Percentiles rank a stretch among this genome's conserved stretches.
phyloP scores from a whole-genome alignment of 2,113 vertebrate species.

The Gobio gobio region DNA sequence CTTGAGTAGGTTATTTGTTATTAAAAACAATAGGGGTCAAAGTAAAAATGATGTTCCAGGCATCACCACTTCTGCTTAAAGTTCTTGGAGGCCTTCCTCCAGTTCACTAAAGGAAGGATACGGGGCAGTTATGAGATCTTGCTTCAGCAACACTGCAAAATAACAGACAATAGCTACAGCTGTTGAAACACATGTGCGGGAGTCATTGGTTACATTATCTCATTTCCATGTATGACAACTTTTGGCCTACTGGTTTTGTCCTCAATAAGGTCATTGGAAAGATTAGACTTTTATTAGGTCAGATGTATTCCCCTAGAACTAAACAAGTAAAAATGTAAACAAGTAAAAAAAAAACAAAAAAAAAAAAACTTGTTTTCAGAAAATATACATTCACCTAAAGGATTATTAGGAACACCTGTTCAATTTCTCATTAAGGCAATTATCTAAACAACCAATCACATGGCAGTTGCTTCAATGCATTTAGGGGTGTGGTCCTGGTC shows the following conservation, averaged over 20 bases:
- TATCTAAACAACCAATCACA: too few relatives aligned
- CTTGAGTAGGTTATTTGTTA: not conserved
- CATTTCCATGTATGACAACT: constrained; percentile 1
- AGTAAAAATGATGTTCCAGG: not conserved
- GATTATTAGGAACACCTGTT: too few relatives aligned
- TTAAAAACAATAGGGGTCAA: constrained; percentile 14
- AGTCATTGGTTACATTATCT: constrained; percentile 8
- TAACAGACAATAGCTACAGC: not conserved
- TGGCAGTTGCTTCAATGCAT: too few relatives aligned
- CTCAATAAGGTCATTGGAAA: constrained; percentile 11
- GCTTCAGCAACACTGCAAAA: not conserved
- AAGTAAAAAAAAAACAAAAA: too few relatives aligned
- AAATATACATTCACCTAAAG: too few relatives aligned
- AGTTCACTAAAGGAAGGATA: constrained; percentile 3
- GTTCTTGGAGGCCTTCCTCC: not conserved
- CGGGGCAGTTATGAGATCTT: not conserved
- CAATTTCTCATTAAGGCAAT: too few relatives aligned
- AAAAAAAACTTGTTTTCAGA: constrained; percentile 71
- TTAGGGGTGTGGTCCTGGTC: too few relatives aligned
- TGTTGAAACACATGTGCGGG: not conserved
- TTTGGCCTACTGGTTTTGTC: not conserved
- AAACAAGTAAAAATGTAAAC: constrained; percentile 24
- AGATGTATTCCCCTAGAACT: constrained; percentile 83
- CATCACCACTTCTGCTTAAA: not conserved
- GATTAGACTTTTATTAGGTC: constrained; percentile 85